These are phyloP conservation scores for Chesias legatella DNA, from an alignment of 2,888 invertebrate species.

Conservation along the genomic window DNA sequence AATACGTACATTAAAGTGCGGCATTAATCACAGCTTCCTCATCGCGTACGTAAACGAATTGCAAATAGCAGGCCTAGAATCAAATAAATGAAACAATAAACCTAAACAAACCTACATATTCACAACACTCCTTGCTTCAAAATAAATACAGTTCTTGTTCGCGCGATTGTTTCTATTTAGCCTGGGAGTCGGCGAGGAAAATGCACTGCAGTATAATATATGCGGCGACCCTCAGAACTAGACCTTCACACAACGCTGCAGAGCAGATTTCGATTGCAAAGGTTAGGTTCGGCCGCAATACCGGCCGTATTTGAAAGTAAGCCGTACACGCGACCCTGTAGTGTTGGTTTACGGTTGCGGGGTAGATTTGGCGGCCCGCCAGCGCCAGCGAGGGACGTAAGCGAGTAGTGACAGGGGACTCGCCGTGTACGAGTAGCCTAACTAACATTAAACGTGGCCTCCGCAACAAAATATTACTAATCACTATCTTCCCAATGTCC, in stretches of 20 bases:
- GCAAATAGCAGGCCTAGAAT: constrained; percentile 25
- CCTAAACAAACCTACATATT: not conserved
- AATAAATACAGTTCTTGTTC: constrained; percentile 3
- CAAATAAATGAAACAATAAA: constrained; percentile 19
- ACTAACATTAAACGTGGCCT: no score
- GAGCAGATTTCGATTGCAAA: no score
- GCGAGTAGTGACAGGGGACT: constrained; percentile 5
- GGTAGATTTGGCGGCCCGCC: not conserved
- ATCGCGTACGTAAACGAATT: constrained; percentile 26
- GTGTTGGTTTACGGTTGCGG: not conserved
- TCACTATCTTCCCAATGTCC: no score
- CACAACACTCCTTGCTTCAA: not conserved
- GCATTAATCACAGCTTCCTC: constrained; percentile 16
- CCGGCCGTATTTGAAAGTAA: not conserved
- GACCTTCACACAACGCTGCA: no score
- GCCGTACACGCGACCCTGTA: not conserved
- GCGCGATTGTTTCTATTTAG: not conserved
- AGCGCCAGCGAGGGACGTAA: constrained; percentile 2
- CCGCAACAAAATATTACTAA: no score
- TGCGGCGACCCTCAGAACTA: no score
- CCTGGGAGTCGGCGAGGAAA: constrained; percentile 7
- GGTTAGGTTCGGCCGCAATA: not conserved
- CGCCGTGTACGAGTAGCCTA: no score
- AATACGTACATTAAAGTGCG: constrained; percentile 1
- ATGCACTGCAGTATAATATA: constrained; percentile 16